phyloP scores from a whole-genome alignment of 2,888 invertebrate species.

The Andricus quercusramuli region DNA sequence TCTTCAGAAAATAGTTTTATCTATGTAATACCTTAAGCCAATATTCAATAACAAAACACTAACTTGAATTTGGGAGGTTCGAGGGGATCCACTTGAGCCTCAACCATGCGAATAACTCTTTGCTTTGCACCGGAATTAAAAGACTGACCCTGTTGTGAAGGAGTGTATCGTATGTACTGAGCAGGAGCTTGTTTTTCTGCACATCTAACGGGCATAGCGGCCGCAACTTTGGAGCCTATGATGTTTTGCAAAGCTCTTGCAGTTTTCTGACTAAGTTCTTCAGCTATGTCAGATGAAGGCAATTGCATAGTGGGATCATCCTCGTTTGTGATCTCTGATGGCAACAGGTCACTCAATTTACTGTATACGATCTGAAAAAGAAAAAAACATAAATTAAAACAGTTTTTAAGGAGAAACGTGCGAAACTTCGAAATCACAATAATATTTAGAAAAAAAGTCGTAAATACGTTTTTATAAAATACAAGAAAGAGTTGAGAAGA shows the following conservation, averaged over 20 bases:
- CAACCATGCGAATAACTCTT: slow-evolving; percentile 96
- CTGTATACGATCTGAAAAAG: slow-evolving; percentile 90
- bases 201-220: slow-evolving; percentile 97
- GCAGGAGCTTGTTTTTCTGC: slow-evolving; percentile 96
- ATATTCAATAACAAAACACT: slow-evolving; percentile 49
- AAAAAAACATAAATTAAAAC: slow-evolving; percentile 6
- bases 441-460: too few species aligned
- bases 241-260: slow-evolving; percentile 92
- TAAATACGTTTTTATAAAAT: too few species aligned
- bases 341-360: slow-evolving; percentile 94
- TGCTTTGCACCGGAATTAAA: slow-evolving; percentile 99
- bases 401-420: neutral
- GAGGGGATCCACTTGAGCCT: slow-evolving; percentile 97
- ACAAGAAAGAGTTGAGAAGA: too few species aligned
- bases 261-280: slow-evolving; percentile 94
- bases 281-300: slow-evolving; percentile 92
- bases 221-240: slow-evolving; percentile 93
- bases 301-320: slow-evolving; percentile 95
- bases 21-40: too few species aligned
- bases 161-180: slow-evolving; percentile 98
- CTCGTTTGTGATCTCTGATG: slow-evolving; percentile 93
- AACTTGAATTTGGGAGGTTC: slow-evolving; percentile 96
- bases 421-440: too few species aligned
- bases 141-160: slow-evolving; percentile 96
- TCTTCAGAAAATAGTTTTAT: too few species aligned